Conservation (phyloP, 2,888 invertebrate species). For the Eubasilissa splendida region DNA sequence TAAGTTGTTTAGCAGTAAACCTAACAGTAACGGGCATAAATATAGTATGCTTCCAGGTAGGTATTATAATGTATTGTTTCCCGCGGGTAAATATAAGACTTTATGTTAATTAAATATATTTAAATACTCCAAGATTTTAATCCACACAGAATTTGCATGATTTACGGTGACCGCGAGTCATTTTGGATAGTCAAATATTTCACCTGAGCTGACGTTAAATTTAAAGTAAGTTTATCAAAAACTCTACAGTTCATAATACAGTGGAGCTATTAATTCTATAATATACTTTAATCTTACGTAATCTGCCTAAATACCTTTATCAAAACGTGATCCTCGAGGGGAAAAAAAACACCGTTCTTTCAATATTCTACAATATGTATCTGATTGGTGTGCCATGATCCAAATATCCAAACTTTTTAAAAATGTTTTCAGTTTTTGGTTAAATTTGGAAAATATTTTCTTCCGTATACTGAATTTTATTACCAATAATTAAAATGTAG, state of each 20-base stretch:
- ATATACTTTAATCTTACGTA: too few species aligned
- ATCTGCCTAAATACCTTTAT: too few species aligned
- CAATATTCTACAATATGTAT: too few species aligned
- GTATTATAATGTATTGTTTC: neutral
- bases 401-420: neutral
- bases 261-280: too few species aligned
- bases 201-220: constrained; percentile 12
- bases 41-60: too few species aligned
- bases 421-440: neutral
- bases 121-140: constrained; percentile 17
- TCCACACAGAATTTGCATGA: constrained; percentile 36
- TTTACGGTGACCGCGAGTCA: constrained; percentile 25
- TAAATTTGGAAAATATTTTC: neutral
- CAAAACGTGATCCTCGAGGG: too few species aligned
- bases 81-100: neutral
- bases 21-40: too few species aligned
- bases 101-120: constrained; percentile 31
- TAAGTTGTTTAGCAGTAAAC: too few species aligned
- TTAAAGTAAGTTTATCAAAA: neutral
- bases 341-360: too few species aligned
- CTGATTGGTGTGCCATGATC: too few species aligned
- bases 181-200: constrained; percentile 27
- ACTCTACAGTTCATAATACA: too few species aligned
- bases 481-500: too few species aligned
- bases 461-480: neutral